These are phyloP conservation scores for Conus betulinus DNA, from an alignment of 1,140 invertebrate genomes.

Conservation along the genomic window DNA sequence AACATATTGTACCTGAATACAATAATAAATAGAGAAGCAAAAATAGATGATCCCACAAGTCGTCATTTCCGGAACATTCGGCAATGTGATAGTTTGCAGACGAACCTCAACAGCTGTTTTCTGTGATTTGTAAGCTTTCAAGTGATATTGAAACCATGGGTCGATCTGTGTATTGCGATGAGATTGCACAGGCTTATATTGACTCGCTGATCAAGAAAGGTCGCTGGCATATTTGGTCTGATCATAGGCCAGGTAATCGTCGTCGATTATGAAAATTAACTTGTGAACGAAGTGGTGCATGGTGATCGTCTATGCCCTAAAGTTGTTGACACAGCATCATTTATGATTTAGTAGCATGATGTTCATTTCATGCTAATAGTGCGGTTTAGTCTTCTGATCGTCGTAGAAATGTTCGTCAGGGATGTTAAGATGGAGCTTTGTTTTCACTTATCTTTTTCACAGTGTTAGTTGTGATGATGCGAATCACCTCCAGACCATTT, in stretches of 20 bases:
- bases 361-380: too few relatives aligned
- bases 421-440: too few relatives aligned
- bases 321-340: too few relatives aligned
- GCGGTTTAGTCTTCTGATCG: too few relatives aligned
- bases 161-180: slow-evolving; percentile 64
- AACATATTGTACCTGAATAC: background rate
- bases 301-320: too few relatives aligned
- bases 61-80: background rate
- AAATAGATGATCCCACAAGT: background rate
- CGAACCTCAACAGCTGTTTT: slow-evolving; percentile 19
- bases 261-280: background rate
- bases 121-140: background rate
- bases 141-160: slow-evolving; percentile 58
- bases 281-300: too few relatives aligned
- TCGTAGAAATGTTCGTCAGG: too few relatives aligned
- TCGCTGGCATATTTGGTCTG: slow-evolving; percentile 63
- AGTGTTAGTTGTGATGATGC: too few relatives aligned
- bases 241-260: slow-evolving; percentile 65
- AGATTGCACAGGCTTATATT: slow-evolving; percentile 60
- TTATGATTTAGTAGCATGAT: too few relatives aligned
- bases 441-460: too few relatives aligned
- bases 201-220: slow-evolving; percentile 53
- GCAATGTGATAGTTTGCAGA: background rate
- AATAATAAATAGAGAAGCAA: background rate
- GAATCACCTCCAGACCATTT: too few relatives aligned